These are phyloP conservation scores for Hippocampus mohnikei DNA, from an alignment of 2,113 vertebrate genomes.

Conservation along the genomic window DNA sequence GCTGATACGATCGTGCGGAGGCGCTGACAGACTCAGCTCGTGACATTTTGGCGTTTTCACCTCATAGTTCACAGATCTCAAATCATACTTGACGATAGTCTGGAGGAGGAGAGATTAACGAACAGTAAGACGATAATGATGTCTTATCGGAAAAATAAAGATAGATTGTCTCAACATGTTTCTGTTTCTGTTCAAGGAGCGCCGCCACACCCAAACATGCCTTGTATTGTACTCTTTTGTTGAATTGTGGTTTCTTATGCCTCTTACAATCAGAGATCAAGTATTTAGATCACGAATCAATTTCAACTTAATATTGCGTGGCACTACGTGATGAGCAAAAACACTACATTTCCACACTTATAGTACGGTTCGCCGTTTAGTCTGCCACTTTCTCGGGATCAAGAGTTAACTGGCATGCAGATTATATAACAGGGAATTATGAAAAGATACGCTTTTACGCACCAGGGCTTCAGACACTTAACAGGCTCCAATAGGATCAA, in stretches of 20 bases:
- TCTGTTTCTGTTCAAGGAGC: not conserved
- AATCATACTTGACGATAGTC: slow-evolving; percentile 73
- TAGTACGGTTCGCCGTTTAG: no score
- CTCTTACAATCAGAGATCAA: not conserved
- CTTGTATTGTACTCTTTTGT: not conserved
- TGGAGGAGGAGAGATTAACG: slow-evolving; percentile 29
- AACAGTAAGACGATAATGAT: not conserved
- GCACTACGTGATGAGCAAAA: not conserved
- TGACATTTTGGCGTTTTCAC: slow-evolving; percentile 74
- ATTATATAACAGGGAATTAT: no score
- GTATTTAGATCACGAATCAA: not conserved
- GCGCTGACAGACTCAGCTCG: slow-evolving; percentile 62
- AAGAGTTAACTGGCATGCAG: not conserved
- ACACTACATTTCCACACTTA: no score
- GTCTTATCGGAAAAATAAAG: no score
- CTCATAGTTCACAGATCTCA: slow-evolving; percentile 71
- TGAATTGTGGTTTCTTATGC: not conserved
- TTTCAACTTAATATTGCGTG: not conserved
- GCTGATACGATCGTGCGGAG: slow-evolving; percentile 64
- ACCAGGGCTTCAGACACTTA: no score
- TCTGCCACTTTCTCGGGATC: not conserved
- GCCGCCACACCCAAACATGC: not conserved
- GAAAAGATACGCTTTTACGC: no score
- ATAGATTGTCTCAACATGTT: not conserved
- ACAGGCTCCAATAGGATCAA: no score